A percentile compares a stretch with the other conserved stretches of the same genome.
Conservation (phyloP, 2,888 invertebrate genomes). For the Cactoblastis cactorum region DNA sequence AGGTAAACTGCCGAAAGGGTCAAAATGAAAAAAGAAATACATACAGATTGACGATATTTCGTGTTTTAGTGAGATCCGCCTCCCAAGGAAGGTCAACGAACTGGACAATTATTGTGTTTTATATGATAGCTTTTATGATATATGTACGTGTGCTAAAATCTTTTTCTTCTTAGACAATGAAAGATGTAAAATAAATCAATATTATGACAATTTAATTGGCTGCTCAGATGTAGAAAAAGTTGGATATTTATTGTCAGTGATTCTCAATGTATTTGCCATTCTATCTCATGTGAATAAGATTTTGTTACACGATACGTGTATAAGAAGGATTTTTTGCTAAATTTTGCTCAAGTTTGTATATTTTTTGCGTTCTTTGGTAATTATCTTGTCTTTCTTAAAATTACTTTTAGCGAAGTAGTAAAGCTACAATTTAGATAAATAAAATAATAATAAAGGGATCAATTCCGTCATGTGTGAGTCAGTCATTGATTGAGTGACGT, state of each 20-base stretch:
- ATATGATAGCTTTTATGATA: not conserved
- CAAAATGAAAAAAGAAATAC: constrained; percentile 31
- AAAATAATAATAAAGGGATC: too few relatives aligned
- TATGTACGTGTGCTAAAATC: not conserved
- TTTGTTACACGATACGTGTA: too few relatives aligned
- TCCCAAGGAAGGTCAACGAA: constrained; percentile 37
- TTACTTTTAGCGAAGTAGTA: too few relatives aligned
- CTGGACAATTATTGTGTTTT: constrained; percentile 21
- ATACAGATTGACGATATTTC: constrained; percentile 22
- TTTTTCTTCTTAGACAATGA: not conserved
- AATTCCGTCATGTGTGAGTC: too few relatives aligned
- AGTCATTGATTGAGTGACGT: too few relatives aligned
- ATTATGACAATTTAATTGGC: constrained; percentile 3
- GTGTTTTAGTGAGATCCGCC: constrained; percentile 35
- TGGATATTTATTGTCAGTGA: not conserved
- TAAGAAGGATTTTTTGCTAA: too few relatives aligned
- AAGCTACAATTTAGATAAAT: too few relatives aligned
- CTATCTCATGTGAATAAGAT: not conserved
- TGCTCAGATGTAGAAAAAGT: not conserved
- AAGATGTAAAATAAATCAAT: constrained; percentile 2
- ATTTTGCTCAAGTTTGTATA: too few relatives aligned
- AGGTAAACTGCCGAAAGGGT: constrained; percentile 32
- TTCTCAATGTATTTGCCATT: not conserved
- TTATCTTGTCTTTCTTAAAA: too few relatives aligned
- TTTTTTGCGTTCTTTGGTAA: too few relatives aligned